Base-by-base conservation (phyloP, 2,113 vertebrate genomes). In the Tringa solitaria region DNA sequence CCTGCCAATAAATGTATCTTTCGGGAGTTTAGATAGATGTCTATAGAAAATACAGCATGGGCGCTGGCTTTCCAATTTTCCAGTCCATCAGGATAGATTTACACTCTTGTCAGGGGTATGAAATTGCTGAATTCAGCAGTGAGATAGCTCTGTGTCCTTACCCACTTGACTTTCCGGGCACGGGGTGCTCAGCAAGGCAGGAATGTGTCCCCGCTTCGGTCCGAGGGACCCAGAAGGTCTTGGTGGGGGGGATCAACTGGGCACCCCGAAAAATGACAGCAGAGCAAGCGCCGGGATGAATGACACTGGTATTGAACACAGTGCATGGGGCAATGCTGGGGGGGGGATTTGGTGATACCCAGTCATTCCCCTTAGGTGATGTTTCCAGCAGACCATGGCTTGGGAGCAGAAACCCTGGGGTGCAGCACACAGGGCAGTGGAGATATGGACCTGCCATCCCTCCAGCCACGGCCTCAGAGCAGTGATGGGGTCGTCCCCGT, bases 71-170 rank as follows among this genome's bases (percentile, higher is more conserved):
- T 92, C 87, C 91, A 92, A 92, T 95, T 95, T 93, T 95, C 96
- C 96, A 96, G 90, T 73, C 96, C 95, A 91, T 95, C 96, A 89
- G 89, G 89, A 69, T 65, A 77, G 90, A 95, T 96, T 93, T 94
- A 50, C 9, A 1, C 86, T 84, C 86, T 43, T 90, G 73, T 84
- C 95, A 79, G 69, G 83, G 67, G 16, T 33, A 75, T 60, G 90
- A 81, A 89, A 75, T 57, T 28, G 92, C 86, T 75, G 96, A 39
- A 43, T 64, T 73, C 21, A 2, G 43, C 4, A 15, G 12, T 23
- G 88, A 77, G 79, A 46, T 2, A 5, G 53, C 2, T 45, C 56
- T 33, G 61, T 18, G 81, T 33, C 77, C 75, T 70, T 67, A 70
- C 67, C 5, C 64, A 9, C 84, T 48, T 9, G 19, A 2, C 26